Percentiles rank a stretch among this genome's conserved stretches.
Evolutionary conservation across 2,888 invertebrate species (phyloP).

Genomic region (Macaria liturata): DNA sequence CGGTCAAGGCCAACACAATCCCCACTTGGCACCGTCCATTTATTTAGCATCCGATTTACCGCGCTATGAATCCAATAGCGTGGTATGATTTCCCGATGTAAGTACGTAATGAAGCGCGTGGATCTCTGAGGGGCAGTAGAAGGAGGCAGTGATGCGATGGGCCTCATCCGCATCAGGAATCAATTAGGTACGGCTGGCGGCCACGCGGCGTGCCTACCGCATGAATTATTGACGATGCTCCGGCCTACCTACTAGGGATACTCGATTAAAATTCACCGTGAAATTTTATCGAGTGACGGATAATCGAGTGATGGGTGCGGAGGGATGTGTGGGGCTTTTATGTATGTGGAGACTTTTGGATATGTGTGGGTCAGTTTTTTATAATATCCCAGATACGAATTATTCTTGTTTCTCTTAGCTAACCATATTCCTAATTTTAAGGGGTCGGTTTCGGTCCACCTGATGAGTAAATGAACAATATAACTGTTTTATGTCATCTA

Average conservation of each 20-base stretch:
- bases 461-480: too few species aligned
- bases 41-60: constrained; percentile 17
- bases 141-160: constrained; percentile 79
- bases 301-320: constrained; percentile 30
- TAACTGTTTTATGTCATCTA: too few species aligned
- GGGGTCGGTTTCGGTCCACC: too few species aligned
- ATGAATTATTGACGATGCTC: constrained; percentile 79
- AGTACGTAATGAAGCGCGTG: constrained; percentile 76
- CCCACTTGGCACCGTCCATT: background rate
- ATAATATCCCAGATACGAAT: too few species aligned
- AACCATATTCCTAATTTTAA: too few species aligned
- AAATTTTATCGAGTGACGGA: constrained; percentile 35
- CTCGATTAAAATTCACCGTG: constrained; percentile 49
- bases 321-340: too few species aligned
- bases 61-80: constrained; percentile 45
- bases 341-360: too few species aligned
- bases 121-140: constrained; percentile 69
- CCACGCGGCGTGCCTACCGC: constrained; percentile 77
- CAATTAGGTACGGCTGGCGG: constrained; percentile 79
- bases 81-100: constrained; percentile 57
- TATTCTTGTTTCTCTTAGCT: too few species aligned
- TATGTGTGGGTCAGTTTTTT: too few species aligned
- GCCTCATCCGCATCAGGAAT: constrained; percentile 79
- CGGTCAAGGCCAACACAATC: too few species aligned
- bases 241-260: constrained; percentile 50